phyloP scores from a whole-genome alignment of 2,888 invertebrate genomes.

The Pseudoips prasinana region DNA sequence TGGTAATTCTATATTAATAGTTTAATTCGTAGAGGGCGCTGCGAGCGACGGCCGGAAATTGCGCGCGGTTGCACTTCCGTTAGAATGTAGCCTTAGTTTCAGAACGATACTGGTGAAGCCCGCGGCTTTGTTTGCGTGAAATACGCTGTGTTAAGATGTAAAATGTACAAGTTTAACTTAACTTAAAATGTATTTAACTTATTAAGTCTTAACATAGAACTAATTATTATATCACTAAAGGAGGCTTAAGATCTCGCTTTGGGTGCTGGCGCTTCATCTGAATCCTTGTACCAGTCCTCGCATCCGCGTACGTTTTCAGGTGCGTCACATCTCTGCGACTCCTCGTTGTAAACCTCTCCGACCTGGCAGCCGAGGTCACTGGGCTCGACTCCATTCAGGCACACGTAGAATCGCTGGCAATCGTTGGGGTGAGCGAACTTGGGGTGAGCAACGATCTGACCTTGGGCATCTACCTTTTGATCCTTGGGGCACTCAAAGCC shows the following conservation, averaged over 20 bases:
- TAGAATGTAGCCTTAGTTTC: slow-evolving; percentile 13
- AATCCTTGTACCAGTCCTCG: slow-evolving; percentile 95
- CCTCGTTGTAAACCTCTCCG: slow-evolving; percentile 96
- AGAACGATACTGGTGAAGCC: no score
- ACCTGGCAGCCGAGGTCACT: slow-evolving; percentile 92
- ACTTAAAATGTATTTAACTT: slow-evolving; percentile 76
- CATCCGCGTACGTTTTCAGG: slow-evolving; percentile 95
- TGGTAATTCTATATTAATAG: slow-evolving; percentile 36
- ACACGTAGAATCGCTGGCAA: slow-evolving; percentile 96
- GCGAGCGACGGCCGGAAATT: slow-evolving; percentile 61
- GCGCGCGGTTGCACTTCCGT: slow-evolving; percentile 30
- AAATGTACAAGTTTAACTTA: slow-evolving; percentile 38
- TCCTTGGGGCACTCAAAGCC: slow-evolving; percentile 93
- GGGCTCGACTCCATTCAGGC: slow-evolving; percentile 92
- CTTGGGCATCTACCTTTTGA: slow-evolving; percentile 83
- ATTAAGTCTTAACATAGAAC: slow-evolving; percentile 74
- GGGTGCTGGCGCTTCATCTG: slow-evolving; percentile 82
- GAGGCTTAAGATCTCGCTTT: slow-evolving; percentile 67
- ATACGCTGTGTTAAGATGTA: no score
- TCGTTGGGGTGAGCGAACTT: slow-evolving; percentile 93
- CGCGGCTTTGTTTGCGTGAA: no score
- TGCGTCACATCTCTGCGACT: slow-evolving; percentile 91
- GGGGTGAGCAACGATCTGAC: slow-evolving; percentile 90
- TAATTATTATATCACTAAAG: slow-evolving; percentile 58
- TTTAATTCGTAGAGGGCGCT: slow-evolving; percentile 38